Percentiles rank a stretch among this genome's conserved stretches.
phyloP scores from a whole-genome alignment of 1,140 invertebrate species.

The Orius laevigatus region DNA sequence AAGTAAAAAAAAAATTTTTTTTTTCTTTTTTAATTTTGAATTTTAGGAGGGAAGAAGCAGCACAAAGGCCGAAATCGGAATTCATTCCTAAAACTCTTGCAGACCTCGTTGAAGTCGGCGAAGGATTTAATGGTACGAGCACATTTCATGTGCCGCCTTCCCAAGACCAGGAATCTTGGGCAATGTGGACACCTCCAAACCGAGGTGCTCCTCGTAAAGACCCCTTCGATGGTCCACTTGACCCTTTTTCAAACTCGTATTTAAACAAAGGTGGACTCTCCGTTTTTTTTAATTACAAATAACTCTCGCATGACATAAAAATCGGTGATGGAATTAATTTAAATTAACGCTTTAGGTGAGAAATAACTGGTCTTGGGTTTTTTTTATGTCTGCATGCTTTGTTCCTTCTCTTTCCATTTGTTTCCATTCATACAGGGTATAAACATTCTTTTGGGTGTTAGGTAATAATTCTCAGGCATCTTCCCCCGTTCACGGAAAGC shows the following conservation, averaged over 20 bases:
- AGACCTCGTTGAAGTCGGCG: constrained; percentile 67
- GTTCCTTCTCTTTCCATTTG: too few relatives aligned
- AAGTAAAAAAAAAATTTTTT: constrained; percentile 43
- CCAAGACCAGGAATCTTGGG: constrained; percentile 23
- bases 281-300: background rate
- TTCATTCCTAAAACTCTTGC: constrained; percentile 85
- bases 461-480: constrained; percentile 46
- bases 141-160: constrained; percentile 20
- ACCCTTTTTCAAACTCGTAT: too few relatives aligned
- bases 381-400: background rate
- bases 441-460: constrained; percentile 23
- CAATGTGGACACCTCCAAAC: constrained; percentile 20
- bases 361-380: background rate
- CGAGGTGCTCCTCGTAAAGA: too few relatives aligned
- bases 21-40: background rate
- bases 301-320: background rate
- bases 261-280: background rate
- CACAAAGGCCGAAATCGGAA: constrained; percentile 69
- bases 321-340: background rate
- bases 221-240: too few relatives aligned
- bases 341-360: constrained; percentile 2
- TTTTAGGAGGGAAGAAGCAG: constrained; percentile 74
- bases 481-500: constrained; percentile 46
- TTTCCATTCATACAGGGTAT: too few relatives aligned
- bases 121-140: constrained; percentile 36